These are phyloP conservation scores for Nasua narica DNA, from an alignment of 2,797 vertebrate genomes.

Conservation along the genomic window DNA sequence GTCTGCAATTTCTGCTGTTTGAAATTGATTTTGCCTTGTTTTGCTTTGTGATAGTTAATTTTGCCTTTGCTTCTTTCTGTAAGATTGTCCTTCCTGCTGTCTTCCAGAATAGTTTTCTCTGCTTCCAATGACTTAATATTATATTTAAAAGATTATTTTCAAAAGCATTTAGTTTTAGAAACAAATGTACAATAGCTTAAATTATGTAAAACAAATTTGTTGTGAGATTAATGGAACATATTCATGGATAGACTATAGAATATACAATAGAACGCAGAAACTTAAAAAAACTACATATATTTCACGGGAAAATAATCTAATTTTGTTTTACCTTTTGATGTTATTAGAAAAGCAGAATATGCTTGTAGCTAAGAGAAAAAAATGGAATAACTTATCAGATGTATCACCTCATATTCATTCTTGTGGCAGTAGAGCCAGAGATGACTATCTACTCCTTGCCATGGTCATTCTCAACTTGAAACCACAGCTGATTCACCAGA, in stretches of 20 bases:
- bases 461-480: neutral
- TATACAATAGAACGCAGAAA: neutral
- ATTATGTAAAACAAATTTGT: neutral
- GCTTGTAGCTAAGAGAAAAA: neutral
- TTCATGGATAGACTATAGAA: neutral
- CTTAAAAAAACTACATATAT: neutral
- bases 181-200: neutral
- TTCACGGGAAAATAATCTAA: neutral
- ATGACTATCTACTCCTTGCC: neutral
- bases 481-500: neutral
- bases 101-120: neutral
- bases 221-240: neutral
- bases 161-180: neutral
- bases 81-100: neutral
- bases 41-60: conserved; percentile 11
- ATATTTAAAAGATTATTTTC: conserved; percentile 16
- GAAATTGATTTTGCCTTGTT: neutral
- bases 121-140: neutral
- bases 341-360: neutral
- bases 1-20: neutral
- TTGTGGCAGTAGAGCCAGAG: neutral
- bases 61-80: conserved; percentile 7
- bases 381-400: neutral
- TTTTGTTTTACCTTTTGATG: neutral
- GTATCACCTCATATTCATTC: neutral